Base-by-base conservation (phyloP, 1,140 invertebrate species). In the Drosophila sucinea region DNA sequence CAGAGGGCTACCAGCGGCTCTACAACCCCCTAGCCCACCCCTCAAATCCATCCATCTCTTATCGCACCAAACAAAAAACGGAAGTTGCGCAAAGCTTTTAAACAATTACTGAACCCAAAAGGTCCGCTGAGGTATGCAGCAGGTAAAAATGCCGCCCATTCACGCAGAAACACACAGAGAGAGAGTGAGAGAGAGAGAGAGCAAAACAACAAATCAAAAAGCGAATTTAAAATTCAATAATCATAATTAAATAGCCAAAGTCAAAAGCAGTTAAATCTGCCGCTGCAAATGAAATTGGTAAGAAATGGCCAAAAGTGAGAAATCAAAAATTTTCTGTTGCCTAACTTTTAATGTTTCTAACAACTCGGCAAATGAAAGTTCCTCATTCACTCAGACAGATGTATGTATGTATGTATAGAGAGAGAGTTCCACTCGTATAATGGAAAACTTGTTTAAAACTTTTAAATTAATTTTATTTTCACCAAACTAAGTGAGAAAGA, bases 391-490 rank as follows among this genome's bases (percentile, higher is more conserved):
- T n/a, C 44, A 51, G 44, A 51, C 44, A 51, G 44, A 23, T 51
- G 44, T 27, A 51, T 23, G 10, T 51, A 27, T 25, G 8, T 47
- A 44, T 17, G 27, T 6, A 51, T 6, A 51, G 23, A 51, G 2
- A 47, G 33, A 25, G 44, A 47, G 44, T 51, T 51, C 8, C 27
- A 27, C 23, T 75, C 70, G 51, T 74, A 83, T 81, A 86, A 87
- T 86, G 83, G 75, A 89, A 87, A 87, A 87, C 85, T 87, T 89
- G 80, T 78, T 87, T 83, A 77, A 87, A 85, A 89, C 80, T 87
- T 87, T 87, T 80, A 87, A 87, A 84, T 89, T 84, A 87, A 84
- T 89, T 87, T 84, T 87, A 79, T 86, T 86, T 87, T 83, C 72
- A 61, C 66, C 62, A 78, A 79, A 57, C 73, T 58, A 32, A 17